Conservation (phyloP, 2,113 vertebrate species). For the Oncorhynchus gorbuscha region DNA sequence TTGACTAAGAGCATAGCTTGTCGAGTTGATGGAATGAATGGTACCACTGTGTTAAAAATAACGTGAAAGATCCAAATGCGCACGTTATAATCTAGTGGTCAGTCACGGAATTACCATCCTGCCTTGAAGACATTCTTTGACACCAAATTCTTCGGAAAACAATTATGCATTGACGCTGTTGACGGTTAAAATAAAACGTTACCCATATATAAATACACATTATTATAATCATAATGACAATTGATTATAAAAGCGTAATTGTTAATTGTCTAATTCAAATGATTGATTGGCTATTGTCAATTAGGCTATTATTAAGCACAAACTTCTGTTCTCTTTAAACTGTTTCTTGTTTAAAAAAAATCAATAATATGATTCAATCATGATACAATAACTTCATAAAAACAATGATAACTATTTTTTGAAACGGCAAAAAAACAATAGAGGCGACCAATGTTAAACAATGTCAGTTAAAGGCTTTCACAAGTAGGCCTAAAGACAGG, state of each 20-base stretch:
- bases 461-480: not conserved
- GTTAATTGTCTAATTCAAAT: not conserved
- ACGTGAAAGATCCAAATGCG: not conserved
- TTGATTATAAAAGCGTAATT: not conserved
- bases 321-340: no score
- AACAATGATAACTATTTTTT: not conserved
- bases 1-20: not conserved
- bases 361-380: not conserved
- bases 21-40: slow-evolving; percentile 17
- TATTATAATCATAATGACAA: not conserved
- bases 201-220: not conserved
- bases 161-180: not conserved
- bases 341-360: no score
- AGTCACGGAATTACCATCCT: slow-evolving; percentile 32
- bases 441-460: not conserved
- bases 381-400: not conserved
- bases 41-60: slow-evolving; percentile 53
- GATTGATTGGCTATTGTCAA: no score
- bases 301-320: no score
- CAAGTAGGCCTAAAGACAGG: not conserved
- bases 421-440: not conserved
- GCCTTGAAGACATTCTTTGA: slow-evolving; percentile 28
- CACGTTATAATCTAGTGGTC: slow-evolving; percentile 22
- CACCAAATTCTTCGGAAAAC: not conserved
- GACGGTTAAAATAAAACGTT: not conserved